Conservation (phyloP, 1,140 invertebrate species). For the Cydia splendana region DNA sequence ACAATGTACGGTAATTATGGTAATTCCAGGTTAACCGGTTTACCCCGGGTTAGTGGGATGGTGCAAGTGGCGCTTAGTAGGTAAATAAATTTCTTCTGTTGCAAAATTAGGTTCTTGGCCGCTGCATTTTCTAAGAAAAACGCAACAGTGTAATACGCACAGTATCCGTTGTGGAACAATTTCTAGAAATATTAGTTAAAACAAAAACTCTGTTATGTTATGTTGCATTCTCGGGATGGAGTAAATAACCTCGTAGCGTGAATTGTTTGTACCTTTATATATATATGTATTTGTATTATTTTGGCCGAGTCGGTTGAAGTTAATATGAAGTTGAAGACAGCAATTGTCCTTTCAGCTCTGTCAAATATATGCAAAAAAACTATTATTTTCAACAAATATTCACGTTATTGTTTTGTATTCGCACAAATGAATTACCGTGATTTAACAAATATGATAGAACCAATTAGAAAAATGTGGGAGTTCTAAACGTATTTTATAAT, state of each 20-base stretch:
- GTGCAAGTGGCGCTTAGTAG: too few relatives aligned
- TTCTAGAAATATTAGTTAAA: slow-evolving; percentile 1
- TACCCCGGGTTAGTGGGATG: too few relatives aligned
- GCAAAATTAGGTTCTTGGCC: neutral
- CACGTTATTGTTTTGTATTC: too few relatives aligned
- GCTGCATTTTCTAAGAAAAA: slow-evolving; percentile 26
- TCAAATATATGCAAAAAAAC: neutral
- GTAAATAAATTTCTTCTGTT: neutral
- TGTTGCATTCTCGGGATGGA: slow-evolving; percentile 21
- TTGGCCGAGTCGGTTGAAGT: too few relatives aligned
- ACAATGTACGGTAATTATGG: too few relatives aligned
- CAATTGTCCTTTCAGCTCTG: neutral
- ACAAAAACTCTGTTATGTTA: slow-evolving; percentile 26
- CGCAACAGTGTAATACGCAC: neutral
- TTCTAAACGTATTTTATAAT: too few relatives aligned
- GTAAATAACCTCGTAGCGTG: slow-evolving; percentile 7
- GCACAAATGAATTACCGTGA: too few relatives aligned
- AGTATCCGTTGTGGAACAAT: neutral
- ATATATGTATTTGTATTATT: neutral
- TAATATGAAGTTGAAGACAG: too few relatives aligned
- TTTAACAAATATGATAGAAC: too few relatives aligned
- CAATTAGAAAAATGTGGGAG: too few relatives aligned
- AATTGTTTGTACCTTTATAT: neutral
- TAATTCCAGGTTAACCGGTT: too few relatives aligned
- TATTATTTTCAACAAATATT: too few relatives aligned